These are phyloP conservation scores for Centropyge bicolor DNA, from an alignment of 2,797 vertebrate genomes.

Conservation along the genomic window DNA sequence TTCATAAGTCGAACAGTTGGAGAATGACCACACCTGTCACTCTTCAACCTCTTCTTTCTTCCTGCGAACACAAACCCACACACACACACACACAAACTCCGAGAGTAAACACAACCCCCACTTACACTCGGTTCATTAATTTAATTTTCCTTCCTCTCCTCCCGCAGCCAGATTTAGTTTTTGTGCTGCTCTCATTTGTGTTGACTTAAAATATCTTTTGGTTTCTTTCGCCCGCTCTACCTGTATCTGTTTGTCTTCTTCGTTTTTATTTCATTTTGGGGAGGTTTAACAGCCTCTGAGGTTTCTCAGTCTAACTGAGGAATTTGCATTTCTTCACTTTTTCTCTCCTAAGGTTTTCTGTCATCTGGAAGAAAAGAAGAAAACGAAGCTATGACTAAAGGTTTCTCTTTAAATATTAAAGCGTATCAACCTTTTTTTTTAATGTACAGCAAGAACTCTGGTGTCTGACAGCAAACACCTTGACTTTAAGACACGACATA, in stretches of 20 bases:
- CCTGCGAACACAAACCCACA: slow-evolving; percentile 25
- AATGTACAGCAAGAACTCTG: background rate
- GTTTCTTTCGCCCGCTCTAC: slow-evolving; percentile 2
- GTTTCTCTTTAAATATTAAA: slow-evolving; percentile 7
- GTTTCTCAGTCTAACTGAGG: background rate
- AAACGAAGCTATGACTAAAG: background rate
- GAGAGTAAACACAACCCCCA: slow-evolving; percentile 32
- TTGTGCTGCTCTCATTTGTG: slow-evolving; percentile 17
- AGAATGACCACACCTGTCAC: slow-evolving; percentile 20
- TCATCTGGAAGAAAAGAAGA: background rate
- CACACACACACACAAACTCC: slow-evolving; percentile 2
- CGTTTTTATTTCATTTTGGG: background rate
- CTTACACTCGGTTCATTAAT: slow-evolving; percentile 29
- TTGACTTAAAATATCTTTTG: slow-evolving; percentile 17
- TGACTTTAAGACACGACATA: slow-evolving; percentile 21
- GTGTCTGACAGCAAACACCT: slow-evolving; percentile 16
- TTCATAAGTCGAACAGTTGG: slow-evolving; percentile 30
- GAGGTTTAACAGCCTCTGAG: background rate
- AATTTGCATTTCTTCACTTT: slow-evolving; percentile 3
- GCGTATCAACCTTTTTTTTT: background rate
- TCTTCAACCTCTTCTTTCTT: slow-evolving; percentile 33
- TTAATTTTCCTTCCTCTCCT: slow-evolving; percentile 23
- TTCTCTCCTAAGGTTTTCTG: background rate
- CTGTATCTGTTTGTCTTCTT: slow-evolving; percentile 8
- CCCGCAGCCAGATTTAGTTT: slow-evolving; percentile 13